Evolutionary conservation across 2,113 vertebrate genomes (phyloP).

Genomic region (Chelonoidis abingdonii): DNA sequence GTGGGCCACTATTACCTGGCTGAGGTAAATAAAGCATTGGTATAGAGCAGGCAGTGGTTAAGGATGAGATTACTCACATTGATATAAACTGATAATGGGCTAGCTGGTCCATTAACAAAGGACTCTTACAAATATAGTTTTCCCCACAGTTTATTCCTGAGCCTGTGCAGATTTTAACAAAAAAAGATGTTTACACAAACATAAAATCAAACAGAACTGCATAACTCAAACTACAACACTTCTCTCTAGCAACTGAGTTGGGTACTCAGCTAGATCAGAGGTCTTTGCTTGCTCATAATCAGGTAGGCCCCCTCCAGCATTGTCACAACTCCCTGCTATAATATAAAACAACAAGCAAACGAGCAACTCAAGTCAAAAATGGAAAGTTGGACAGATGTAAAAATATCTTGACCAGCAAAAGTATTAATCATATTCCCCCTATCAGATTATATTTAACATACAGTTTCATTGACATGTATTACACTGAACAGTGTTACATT

Average conservation of each 20-base stretch:
- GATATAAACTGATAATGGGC: not conserved
- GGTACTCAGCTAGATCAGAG: not conserved
- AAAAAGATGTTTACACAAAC: not conserved
- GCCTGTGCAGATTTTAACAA: not conserved
- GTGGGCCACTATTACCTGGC: not conserved
- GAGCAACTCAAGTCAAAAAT: not conserved
- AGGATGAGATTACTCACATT: not conserved
- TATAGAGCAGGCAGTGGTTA: not conserved
- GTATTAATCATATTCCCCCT: not conserved
- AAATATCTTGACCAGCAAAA: not conserved
- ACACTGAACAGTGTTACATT: not conserved
- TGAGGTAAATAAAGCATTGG: not conserved
- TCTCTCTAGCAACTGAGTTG: not conserved
- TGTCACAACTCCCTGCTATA: not conserved
- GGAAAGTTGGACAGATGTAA: not conserved
- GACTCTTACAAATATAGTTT: not conserved
- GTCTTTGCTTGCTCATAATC: not conserved
- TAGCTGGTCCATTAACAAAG: not conserved
- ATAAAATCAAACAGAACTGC: not conserved
- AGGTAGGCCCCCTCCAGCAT: not conserved
- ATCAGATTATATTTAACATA: not conserved
- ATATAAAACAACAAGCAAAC: not conserved
- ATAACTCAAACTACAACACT: not conserved
- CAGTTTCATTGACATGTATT: not conserved
- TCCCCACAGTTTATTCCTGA: conserved; percentile 35